Percentiles rank a stretch among this genome's conserved stretches.
Evolutionary conservation across 2,113 vertebrate genomes (phyloP).

Genomic region (Rhinopomastus cyanomelas): DNA sequence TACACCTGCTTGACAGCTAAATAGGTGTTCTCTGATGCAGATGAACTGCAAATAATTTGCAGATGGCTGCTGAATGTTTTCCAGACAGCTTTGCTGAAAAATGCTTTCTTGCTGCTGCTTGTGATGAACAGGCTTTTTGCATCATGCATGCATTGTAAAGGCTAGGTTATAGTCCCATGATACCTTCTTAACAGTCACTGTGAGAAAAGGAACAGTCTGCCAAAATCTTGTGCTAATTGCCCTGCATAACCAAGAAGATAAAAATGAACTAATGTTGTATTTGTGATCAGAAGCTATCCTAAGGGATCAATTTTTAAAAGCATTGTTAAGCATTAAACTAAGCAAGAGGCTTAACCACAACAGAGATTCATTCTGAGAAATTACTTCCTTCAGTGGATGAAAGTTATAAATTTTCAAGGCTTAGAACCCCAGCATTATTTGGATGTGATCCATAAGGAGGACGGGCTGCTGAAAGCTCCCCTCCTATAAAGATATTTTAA

Average conservation of each 20-base stretch:
- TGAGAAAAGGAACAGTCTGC: conserved; percentile 2
- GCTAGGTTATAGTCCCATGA: conserved; percentile 4
- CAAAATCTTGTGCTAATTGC: conserved; percentile 45
- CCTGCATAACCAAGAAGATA: neutral
- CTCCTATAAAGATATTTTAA: neutral
- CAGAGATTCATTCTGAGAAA: neutral
- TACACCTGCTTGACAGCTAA: neutral
- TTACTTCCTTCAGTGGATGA: neutral
- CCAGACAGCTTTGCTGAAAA: conserved; percentile 6
- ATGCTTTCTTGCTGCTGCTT: neutral
- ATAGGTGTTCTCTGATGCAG: neutral
- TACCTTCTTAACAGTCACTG: conserved; percentile 12
- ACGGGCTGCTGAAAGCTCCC: neutral
- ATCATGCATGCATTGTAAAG: conserved; percentile 14
- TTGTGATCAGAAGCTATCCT: conserved; percentile 13
- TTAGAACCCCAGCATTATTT: neutral
- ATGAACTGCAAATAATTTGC: conserved; percentile 13
- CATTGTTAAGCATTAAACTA: conserved; percentile 28
- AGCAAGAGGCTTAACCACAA: conserved; percentile 20
- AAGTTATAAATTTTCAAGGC: neutral
- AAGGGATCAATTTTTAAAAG: conserved; percentile 49
- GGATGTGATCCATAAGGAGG: neutral
- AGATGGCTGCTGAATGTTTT: neutral
- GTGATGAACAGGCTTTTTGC: conserved; percentile 10
- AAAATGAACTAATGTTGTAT: conserved; percentile 13